These are phyloP conservation scores for Globicephala melas DNA, from an alignment of 2,113 vertebrate genomes.

Conservation along the genomic window DNA sequence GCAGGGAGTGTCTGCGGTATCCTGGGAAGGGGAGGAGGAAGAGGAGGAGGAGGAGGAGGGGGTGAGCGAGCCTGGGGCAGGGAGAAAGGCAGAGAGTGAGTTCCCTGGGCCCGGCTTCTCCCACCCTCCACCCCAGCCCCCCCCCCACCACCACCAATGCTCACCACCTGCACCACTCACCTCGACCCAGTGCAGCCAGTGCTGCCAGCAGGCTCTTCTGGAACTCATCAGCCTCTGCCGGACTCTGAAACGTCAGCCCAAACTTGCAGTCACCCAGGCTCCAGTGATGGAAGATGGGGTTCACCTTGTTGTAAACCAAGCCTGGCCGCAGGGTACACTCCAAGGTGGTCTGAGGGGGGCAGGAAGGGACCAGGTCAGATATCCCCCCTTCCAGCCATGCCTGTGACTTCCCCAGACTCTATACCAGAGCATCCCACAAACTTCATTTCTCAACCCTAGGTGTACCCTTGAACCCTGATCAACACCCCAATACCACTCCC, in stretches of 20 bases:
- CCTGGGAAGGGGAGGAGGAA: constrained; percentile 74
- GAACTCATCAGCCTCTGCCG: constrained; percentile 91
- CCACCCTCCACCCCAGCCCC: neutral
- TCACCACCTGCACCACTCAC: constrained; percentile 60
- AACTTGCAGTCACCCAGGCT: constrained; percentile 92
- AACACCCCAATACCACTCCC: neutral
- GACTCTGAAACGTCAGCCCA: constrained; percentile 94
- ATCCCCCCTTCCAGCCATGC: neutral
- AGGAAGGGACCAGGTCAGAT: neutral
- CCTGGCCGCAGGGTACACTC: constrained; percentile 90
- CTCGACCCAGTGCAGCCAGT: constrained; percentile 89
- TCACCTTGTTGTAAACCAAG: constrained; percentile 94
- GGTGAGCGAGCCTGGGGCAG: constrained; percentile 63
- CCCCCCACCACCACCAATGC: neutral
- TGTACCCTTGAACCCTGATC: neutral
- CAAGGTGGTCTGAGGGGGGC: constrained; percentile 86
- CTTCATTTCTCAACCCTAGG: neutral
- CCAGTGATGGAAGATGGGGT: constrained; percentile 97
- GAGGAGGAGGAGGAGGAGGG: constrained; percentile 74
- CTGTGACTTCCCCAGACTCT: neutral
- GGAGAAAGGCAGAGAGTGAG: constrained; percentile 52
- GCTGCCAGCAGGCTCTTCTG: constrained; percentile 89
- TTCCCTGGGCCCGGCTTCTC: neutral
- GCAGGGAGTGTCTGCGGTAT: constrained; percentile 65
- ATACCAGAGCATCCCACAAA: neutral